phyloP scores from a whole-genome alignment of 2,797 vertebrate genomes.

The Fringilla coelebs region DNA sequence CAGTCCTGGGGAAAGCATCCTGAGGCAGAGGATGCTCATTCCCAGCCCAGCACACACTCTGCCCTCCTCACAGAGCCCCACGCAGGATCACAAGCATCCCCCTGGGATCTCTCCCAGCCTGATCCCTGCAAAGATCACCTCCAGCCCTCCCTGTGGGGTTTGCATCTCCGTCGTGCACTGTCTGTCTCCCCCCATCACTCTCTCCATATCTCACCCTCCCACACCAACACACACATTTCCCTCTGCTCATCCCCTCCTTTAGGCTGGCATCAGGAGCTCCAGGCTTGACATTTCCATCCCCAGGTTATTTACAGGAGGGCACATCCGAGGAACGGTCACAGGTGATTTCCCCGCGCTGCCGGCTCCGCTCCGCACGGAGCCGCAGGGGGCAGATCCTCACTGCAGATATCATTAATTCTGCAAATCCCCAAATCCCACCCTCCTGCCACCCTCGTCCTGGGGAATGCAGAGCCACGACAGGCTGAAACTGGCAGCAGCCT shows the following conservation, averaged over 20 bases:
- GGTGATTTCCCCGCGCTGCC: slow-evolving; percentile 24
- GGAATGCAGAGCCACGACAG: not conserved
- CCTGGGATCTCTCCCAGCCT: not conserved
- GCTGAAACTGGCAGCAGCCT: not conserved
- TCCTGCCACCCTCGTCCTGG: not conserved
- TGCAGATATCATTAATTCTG: slow-evolving; percentile 55
- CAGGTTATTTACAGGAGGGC: slow-evolving; percentile 57
- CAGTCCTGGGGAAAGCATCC: not conserved
- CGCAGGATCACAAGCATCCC: fast-evolving
- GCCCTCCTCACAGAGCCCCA: not conserved
- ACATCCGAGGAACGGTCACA: not conserved
- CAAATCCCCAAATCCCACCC: not conserved
- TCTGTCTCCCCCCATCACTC: not conserved
- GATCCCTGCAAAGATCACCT: fast-evolving
- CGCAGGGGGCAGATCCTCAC: not conserved
- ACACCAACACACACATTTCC: not conserved
- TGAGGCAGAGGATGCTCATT: not conserved
- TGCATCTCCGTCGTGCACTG: fast-evolving
- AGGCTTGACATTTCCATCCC: slow-evolving; percentile 60
- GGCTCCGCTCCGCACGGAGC: not conserved
- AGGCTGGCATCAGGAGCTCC: slow-evolving; percentile 30
- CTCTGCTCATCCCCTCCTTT: not conserved
- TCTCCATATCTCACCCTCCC: not conserved
- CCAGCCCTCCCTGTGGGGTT: not conserved
- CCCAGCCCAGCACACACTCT: not conserved